Conservation (phyloP, 2,113 vertebrate species). For the Sceloporus tristichus region DNA sequence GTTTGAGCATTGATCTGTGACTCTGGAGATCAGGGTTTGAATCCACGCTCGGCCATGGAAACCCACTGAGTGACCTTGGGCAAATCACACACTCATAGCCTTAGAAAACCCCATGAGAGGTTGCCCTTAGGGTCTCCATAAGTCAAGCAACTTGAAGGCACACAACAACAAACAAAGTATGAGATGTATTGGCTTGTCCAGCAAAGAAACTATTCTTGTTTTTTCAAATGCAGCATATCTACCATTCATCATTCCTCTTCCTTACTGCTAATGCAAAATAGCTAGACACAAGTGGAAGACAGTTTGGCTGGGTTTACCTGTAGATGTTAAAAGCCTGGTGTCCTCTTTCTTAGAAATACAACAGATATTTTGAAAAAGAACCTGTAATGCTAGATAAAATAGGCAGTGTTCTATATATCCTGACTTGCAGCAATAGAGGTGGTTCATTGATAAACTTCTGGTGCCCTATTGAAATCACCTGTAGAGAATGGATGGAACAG, state of each 20-base stretch:
- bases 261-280: neutral
- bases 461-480: neutral
- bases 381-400: neutral
- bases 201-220: neutral
- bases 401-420: neutral
- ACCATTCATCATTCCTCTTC: neutral
- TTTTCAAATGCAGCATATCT: neutral
- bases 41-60: too few relatives aligned
- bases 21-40: too few relatives aligned
- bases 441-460: neutral
- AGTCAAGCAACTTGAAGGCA: too few relatives aligned
- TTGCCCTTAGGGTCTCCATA: too few relatives aligned
- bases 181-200: neutral
- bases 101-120: too few relatives aligned
- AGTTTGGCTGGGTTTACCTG: neutral
- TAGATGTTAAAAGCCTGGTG: neutral
- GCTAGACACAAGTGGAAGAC: neutral
- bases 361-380: neutral
- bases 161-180: too few relatives aligned
- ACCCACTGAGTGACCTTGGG: too few relatives aligned
- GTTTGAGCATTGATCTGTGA: too few relatives aligned
- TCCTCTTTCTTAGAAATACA: neutral
- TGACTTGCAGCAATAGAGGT: neutral
- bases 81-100: too few relatives aligned
- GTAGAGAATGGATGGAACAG: neutral